Percentiles rank a stretch among this genome's conserved stretches.
phyloP scores from a whole-genome alignment of 1,140 invertebrate species.

The Caerostris extrusa region DNA sequence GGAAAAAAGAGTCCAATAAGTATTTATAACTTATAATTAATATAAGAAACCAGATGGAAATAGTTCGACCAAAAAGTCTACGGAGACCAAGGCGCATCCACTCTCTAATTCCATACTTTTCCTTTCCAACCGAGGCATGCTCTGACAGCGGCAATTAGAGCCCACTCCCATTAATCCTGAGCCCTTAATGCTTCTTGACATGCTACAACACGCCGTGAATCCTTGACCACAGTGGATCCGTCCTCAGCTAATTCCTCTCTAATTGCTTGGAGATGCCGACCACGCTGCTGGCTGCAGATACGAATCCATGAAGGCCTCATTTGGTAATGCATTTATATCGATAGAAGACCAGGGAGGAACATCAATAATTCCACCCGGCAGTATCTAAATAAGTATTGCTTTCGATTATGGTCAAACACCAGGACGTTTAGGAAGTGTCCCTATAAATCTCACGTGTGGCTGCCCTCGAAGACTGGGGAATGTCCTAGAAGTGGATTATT shows the following conservation, averaged over 20 bases:
- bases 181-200: neutral
- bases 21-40: no score
- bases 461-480: neutral
- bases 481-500: neutral
- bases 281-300: neutral
- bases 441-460: neutral
- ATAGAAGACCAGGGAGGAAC: neutral
- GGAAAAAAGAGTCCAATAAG: no score
- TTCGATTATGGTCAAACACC: neutral
- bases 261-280: neutral
- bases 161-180: neutral
- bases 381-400: conserved; percentile 33
- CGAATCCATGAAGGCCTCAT: conserved; percentile 1
- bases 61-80: no score
- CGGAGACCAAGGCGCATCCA: neutral
- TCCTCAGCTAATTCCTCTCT: conserved; percentile 4
- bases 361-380: neutral
- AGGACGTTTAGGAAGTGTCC: neutral
- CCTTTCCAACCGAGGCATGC: neutral
- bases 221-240: neutral
- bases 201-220: neutral
- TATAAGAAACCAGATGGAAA: no score
- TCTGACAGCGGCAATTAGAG: neutral
- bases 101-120: neutral
- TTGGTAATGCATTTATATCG: conserved; percentile 11